These are phyloP conservation scores for Lochmaea capreae DNA, from an alignment of 2,888 invertebrate species.

Conservation along the genomic window DNA sequence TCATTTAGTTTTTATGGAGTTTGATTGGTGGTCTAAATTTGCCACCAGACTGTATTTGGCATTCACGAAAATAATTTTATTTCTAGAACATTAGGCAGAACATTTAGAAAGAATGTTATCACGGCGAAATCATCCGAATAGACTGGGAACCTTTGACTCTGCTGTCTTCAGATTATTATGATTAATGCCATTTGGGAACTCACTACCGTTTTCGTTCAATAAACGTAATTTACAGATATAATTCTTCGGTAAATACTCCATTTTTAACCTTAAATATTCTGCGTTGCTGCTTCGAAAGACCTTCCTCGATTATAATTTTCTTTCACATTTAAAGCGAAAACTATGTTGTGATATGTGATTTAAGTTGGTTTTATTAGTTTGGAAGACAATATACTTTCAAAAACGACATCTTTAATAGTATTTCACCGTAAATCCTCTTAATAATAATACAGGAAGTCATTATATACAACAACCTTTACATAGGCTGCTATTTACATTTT, in stretches of 20 bases:
- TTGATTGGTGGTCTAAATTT: slow-evolving; percentile 28
- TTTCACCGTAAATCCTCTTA: neutral
- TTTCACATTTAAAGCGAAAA: neutral
- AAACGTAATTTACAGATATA: slow-evolving; percentile 24
- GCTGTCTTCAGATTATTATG: slow-evolving; percentile 31
- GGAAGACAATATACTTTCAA: neutral
- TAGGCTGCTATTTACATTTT: too few species aligned
- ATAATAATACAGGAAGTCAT: neutral
- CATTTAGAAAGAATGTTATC: slow-evolving; percentile 31
- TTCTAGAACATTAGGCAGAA: slow-evolving; percentile 28
- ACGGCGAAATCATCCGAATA: slow-evolving; percentile 22
- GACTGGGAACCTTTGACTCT: slow-evolving; percentile 26
- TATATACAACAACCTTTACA: neutral
- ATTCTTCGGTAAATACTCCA: slow-evolving; percentile 16
- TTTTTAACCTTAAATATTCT: neutral
- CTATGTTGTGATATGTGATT: neutral
- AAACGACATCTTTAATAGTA: neutral
- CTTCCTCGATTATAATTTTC: neutral
- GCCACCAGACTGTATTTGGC: slow-evolving; percentile 27
- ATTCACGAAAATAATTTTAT: slow-evolving; percentile 26
- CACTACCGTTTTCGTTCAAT: slow-evolving; percentile 25
- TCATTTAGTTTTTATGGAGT: neutral
- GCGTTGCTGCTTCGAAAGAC: neutral
- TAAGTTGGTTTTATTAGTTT: slow-evolving; percentile 3
- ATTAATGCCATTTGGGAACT: slow-evolving; percentile 18